These are phyloP conservation scores for Tiaroga cobitis DNA, from an alignment of 2,797 vertebrate species.

Conservation along the genomic window DNA sequence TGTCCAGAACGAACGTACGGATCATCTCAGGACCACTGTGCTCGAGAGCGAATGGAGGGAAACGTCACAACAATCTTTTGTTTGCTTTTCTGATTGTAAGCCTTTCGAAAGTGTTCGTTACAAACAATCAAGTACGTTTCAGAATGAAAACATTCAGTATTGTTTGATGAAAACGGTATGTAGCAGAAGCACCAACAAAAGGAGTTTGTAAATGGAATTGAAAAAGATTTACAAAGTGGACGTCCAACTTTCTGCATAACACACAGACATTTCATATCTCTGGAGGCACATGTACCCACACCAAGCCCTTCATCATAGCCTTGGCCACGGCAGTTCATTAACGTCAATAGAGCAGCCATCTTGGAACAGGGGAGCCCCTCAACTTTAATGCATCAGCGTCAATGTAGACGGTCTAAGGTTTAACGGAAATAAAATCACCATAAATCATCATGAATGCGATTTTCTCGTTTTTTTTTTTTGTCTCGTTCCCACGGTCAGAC, in stretches of 20 bases:
- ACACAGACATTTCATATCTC: conserved; percentile 35
- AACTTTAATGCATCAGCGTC: too few species aligned
- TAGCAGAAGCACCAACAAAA: conserved; percentile 14
- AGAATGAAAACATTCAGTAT: conserved; percentile 31
- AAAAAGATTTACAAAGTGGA: conserved; percentile 24
- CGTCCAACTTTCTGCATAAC: conserved; percentile 33
- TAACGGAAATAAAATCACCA: too few species aligned
- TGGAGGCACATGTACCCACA: conserved; percentile 72
- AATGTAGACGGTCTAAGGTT: too few species aligned
- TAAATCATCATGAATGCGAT: too few species aligned
- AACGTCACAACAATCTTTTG: conserved; percentile 13
- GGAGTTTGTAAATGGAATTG: background rate
- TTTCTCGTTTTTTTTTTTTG: too few species aligned
- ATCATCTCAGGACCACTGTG: conserved; percentile 32
- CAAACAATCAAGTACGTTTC: background rate
- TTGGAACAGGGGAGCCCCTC: too few species aligned
- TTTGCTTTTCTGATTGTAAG: conserved; percentile 15
- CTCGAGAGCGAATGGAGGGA: conserved; percentile 10
- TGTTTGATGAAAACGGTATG: background rate
- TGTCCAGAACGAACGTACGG: conserved; percentile 40
- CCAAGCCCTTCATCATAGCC: conserved; percentile 76
- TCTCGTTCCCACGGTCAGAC: too few species aligned
- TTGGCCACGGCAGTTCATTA: too few species aligned
- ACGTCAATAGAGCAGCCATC: too few species aligned
- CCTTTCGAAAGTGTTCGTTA: background rate